These are phyloP conservation scores for Drosophila subsilvestris DNA, from an alignment of 2,888 invertebrate species.

Conservation along the genomic window DNA sequence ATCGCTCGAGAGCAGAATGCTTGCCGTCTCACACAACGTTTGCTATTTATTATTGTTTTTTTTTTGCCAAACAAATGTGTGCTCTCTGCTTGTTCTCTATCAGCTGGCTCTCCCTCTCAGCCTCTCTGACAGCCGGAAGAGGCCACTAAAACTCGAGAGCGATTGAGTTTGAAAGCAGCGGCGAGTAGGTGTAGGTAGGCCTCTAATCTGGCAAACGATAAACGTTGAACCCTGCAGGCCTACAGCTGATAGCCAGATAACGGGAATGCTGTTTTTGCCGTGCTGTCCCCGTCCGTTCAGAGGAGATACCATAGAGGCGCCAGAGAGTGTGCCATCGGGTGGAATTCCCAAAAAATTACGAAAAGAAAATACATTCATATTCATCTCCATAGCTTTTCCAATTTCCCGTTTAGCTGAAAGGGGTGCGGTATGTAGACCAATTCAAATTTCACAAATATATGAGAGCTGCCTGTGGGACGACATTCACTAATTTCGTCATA, in stretches of 20 bases:
- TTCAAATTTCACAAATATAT: slow-evolving; percentile 56
- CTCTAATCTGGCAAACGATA: slow-evolving; percentile 22
- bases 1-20: slow-evolving; percentile 19
- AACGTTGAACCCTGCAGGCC: slow-evolving; percentile 25
- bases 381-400: slow-evolving; percentile 39
- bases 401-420: slow-evolving; percentile 30
- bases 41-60: slow-evolving; percentile 71
- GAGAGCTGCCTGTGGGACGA: slow-evolving; percentile 42
- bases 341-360: neutral
- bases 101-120: slow-evolving; percentile 12
- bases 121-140: neutral
- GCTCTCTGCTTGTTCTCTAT: slow-evolving; percentile 6
- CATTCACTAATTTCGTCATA: slow-evolving; percentile 76
- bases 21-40: slow-evolving; percentile 10
- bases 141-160: slow-evolving; percentile 7
- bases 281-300: neutral
- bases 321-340: slow-evolving; percentile 29
- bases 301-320: slow-evolving; percentile 10
- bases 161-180: slow-evolving; percentile 2
- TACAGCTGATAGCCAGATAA: slow-evolving; percentile 37
- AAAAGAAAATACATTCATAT: slow-evolving; percentile 14
- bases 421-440: neutral
- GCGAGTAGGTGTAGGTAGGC: neutral
- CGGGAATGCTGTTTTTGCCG: neutral
- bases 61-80: slow-evolving; percentile 66